Base-by-base conservation (phyloP, 2,888 invertebrate genomes). In the Lasioglossum calceatum region DNA sequence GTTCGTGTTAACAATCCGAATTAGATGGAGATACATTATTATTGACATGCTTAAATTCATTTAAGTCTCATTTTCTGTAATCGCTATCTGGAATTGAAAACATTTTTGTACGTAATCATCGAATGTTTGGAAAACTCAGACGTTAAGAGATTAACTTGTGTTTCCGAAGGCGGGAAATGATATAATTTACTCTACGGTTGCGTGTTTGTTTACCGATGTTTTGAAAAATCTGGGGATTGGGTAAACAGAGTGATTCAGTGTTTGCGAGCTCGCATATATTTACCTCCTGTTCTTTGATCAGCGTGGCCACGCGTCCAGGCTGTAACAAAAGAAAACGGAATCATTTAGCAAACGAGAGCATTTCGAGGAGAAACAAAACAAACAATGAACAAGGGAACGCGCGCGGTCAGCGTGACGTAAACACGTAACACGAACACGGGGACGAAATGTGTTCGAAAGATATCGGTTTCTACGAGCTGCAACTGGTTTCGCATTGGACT, bases 241-340 rank as follows among this genome's bases (percentile, higher is more conserved):
- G n/a, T n/a, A n/a, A n/a, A 1, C 23, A 1, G n/a, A 58, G n/a
- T n/a, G 58, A 58, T 58, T n/a, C n/a, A n/a, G 10, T n/a, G n/a
- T n/a, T 54, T 54, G n/a, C 58, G 8, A 58, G 54, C 2, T 16
- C 16, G 14, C 1, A 5, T 27, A 50, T n/a, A 50, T n/a, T 73
- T 96, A 98, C 98, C 96, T 98, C 97, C 93, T 96, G 96, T 93
- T 98, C 97, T 95, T 97, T 97, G 80, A 98, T 96, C 76, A 99
- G 96, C 39, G 98, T 99, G 19, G 98, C 99, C 61, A 99, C 99
- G 93, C 99, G 96, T 82, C 99, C 99, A 86, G 98, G 98, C 98
- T 99, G 97, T 87, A 91, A 91, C 74, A 86, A 78, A 84, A 74
- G 73, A 36, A 67, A n/a, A 36, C 3, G 14, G 1, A 27, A 77